phyloP scores from a whole-genome alignment of 2,113 vertebrate genomes.

The Lonchura striata region DNA sequence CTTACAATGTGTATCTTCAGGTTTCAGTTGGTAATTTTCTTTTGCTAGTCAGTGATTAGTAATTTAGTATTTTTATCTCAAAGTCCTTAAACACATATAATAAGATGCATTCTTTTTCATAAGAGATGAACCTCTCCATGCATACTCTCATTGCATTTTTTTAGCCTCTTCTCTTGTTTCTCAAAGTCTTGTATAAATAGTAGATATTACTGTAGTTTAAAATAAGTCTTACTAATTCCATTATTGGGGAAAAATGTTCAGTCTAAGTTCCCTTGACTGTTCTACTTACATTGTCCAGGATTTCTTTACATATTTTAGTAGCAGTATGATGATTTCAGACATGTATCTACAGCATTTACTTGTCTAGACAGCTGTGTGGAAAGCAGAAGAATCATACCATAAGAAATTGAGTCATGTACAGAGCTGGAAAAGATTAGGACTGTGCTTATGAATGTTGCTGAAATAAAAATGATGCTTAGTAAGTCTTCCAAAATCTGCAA shows the following conservation, averaged over 20 bases:
- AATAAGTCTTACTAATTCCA: background rate
- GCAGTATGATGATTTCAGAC: background rate
- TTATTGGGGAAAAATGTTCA: background rate
- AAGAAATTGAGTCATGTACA: background rate
- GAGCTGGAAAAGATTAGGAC: background rate
- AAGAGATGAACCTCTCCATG: background rate
- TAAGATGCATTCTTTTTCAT: background rate
- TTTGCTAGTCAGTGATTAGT: background rate
- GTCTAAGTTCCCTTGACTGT: background rate
- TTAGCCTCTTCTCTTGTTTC: background rate
- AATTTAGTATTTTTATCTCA: background rate
- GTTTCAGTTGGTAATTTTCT: background rate
- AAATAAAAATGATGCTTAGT: background rate
- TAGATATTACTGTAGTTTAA: background rate
- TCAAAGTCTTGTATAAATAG: background rate
- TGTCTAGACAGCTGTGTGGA: background rate
- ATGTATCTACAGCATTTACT: background rate
- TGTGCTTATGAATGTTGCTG: background rate
- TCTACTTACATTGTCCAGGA: background rate
- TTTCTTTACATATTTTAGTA: background rate
- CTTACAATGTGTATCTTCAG: background rate
- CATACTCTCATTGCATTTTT: background rate
- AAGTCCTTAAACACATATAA: background rate
- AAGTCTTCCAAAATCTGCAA: background rate
- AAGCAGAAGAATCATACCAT: background rate